phyloP scores from a whole-genome alignment of 1,140 invertebrate genomes.

The Galleria mellonella region DNA sequence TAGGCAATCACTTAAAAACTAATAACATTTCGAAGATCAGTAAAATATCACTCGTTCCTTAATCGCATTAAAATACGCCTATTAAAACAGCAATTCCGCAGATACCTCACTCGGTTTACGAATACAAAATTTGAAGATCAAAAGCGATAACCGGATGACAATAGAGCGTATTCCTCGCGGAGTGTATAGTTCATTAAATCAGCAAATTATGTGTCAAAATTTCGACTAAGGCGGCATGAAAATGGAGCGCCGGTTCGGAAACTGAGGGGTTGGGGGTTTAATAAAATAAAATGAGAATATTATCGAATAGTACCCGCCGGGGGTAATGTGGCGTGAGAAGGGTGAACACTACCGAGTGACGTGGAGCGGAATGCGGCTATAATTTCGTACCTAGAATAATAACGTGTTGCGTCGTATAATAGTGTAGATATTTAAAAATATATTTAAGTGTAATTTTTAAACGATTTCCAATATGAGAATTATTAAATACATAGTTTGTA shows the following conservation, averaged over 20 bases:
- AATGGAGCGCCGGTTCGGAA: constrained; percentile 9
- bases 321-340: constrained; percentile 15
- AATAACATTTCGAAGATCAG: too few relatives aligned
- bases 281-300: constrained; percentile 23
- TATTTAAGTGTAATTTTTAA: too few relatives aligned
- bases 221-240: constrained; percentile 4
- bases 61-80: too few relatives aligned
- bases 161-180: neutral
- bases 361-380: neutral
- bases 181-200: constrained; percentile 19
- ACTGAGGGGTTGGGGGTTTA: constrained; percentile 12
- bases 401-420: too few relatives aligned
- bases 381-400: too few relatives aligned
- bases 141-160: neutral
- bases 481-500: too few relatives aligned
- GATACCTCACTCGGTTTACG: neutral
- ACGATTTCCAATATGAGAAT: too few relatives aligned
- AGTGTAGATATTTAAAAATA: too few relatives aligned
- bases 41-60: too few relatives aligned
- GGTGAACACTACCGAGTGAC: neutral
- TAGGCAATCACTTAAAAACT: too few relatives aligned
- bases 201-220: constrained; percentile 21
- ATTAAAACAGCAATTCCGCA: too few relatives aligned
- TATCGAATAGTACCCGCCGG: constrained; percentile 16
- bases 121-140: too few relatives aligned